Base-by-base conservation (phyloP, 2,888 invertebrate species). In the Tuta absoluta region DNA sequence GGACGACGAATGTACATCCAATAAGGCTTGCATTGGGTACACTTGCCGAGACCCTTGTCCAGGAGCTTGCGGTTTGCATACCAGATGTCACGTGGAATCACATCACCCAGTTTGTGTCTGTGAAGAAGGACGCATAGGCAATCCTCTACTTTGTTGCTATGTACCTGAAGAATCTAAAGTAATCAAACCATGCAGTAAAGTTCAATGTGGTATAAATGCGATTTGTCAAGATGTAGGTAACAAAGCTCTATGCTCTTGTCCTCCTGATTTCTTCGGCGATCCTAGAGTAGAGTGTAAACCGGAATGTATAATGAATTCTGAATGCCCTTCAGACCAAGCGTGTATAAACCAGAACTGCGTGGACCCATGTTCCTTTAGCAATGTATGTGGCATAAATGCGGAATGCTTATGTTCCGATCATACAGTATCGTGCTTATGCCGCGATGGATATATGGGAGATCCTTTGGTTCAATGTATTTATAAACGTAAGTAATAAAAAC, bases 31-130 rank as follows among this genome's bases (percentile, higher is more conserved):
- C 75, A 95, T 97, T 78, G 95, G 95, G 37, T 95, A 95, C 78
- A 93, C 94, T 73, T 97, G 97, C 76, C 92, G 93, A 69, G 95
- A 97, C 84, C 96, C 97, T 28, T 97, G 97, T 73, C 95, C 96
- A 0, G 96, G 96, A 58, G 94, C 95, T 23, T 97, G 97, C 80
- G 97, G 96, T 11, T 82, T 94, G 23, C 94, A 95, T 72, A 94
- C 97, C 12, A 90, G 92, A 65, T 97, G 97, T 76, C 93, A 93
- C 65, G 95, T 95, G 0, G 95, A 96, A 81, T 92, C 94, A 79
- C 97, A 97, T 82, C 95, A 95, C 79, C 96, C 96, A 37, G 93
- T 96, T 7, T 97, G 97, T 81, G 93, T 93, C 10, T 97, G 97
- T 79, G 92, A 94, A 75, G 86, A 93, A 62, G 95, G 95, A 23